phyloP scores from a whole-genome alignment of 2,113 vertebrate genomes.

The Cyrtonyx montezumae region DNA sequence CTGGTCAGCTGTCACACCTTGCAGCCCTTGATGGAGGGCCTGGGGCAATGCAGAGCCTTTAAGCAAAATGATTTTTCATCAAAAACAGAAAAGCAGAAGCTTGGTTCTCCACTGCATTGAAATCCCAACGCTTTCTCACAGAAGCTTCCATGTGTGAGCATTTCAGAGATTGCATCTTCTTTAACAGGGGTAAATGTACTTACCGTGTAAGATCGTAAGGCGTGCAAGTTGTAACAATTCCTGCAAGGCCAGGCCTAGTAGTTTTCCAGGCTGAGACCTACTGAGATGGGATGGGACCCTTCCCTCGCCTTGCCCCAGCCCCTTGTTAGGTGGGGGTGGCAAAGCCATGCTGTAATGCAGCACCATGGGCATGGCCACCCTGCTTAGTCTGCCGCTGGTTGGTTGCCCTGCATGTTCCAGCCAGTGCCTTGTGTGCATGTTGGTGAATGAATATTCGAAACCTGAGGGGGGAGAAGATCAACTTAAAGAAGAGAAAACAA shows the following conservation, averaged over 20 bases:
- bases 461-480: fast-evolving
- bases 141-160: not conserved
- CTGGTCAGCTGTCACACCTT: not conserved
- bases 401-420: not conserved
- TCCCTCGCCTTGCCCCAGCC: not conserved
- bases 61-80: not conserved
- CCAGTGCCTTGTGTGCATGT: not conserved
- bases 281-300: not conserved
- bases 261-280: not conserved
- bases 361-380: fast-evolving
- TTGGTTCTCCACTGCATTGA: not conserved
- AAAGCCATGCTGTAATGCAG: not conserved
- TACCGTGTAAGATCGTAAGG: fast-evolving
- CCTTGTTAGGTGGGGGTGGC: not conserved
- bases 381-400: not conserved
- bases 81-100: not conserved
- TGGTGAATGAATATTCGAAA: not conserved
- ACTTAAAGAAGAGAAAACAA: not conserved
- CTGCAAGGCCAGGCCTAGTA: not conserved
- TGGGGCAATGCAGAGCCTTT: not conserved
- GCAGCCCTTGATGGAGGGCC: not conserved
- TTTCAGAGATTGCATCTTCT: not conserved
- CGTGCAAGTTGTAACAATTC: not conserved
- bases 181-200: not conserved
- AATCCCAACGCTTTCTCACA: not conserved